Base-by-base conservation (phyloP, 2,113 vertebrate genomes). In the Seriola rivoliana region DNA sequence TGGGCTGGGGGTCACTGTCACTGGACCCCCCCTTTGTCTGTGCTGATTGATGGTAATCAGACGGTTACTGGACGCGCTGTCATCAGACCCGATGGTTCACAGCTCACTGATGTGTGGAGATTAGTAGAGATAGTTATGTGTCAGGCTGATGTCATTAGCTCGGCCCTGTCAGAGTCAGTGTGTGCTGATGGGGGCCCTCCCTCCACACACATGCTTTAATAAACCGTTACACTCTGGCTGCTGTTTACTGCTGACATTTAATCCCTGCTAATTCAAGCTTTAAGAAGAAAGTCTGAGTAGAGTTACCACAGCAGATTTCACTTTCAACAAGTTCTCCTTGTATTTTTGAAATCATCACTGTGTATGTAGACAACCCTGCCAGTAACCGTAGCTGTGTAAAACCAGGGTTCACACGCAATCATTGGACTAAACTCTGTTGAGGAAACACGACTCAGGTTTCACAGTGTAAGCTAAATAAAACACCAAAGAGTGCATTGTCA, bases 121-220 rank as follows among this genome's bases (percentile, higher is more conserved):
- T 71, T 70, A 66, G 50, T 57, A 4, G 64, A 80, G 66, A 34
- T 52, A n/a, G 64, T 66, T 50, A 50, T 78, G 69, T 64, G 34
- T 73, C 74, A 72, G 73, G 59, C 75, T 82, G 63, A 83, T 86
- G 80, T 73, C 74, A 76, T 85, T 75, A 75, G 55, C 55, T 52
- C 14, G 68, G 60, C 23, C 44, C 52, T 32, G 14, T 66, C 62
- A 59, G 34, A 36, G 32, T 75, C 52, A 8, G 40, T 42, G 63
- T 34, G 50, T 54, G 60, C 36, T 17, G 54, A 23, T 16, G n/a
- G 55, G 55, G 34, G 29, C 29, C 42, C 16, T 17, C n/a, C 71
- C 11, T 44, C 17, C 4, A 38, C 57, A 68, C 55, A 69, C 48
- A 44, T 0, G 4, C 16, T 17, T 57, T 36, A 4, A 55, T 71